Conservation (phyloP, 2,113 vertebrate species). For the Apteryx mantelli region DNA sequence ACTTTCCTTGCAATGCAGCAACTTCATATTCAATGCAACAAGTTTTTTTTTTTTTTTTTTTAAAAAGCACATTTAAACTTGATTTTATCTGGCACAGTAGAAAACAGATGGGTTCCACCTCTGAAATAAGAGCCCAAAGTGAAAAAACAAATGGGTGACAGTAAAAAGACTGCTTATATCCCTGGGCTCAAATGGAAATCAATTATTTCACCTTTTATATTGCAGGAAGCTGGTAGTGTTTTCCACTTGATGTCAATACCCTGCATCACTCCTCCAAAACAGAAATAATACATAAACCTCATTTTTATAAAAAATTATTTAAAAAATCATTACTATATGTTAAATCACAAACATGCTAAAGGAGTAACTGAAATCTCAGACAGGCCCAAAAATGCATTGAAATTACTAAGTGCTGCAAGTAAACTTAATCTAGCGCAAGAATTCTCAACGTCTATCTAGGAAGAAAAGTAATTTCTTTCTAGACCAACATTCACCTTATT, state of each 20-base stretch:
- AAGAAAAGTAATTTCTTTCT: background rate
- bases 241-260: background rate
- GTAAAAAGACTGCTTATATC: background rate
- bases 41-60: background rate
- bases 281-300: background rate
- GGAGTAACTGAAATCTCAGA: background rate
- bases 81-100: background rate
- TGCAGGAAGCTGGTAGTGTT: background rate
- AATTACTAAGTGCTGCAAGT: background rate
- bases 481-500: constrained; percentile 72
- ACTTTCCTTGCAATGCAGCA: background rate
- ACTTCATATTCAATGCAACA: background rate
- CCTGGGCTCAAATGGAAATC: background rate
- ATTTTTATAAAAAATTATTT: background rate
- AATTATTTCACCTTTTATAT: background rate
- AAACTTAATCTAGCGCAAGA: background rate
- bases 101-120: background rate
- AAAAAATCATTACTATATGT: background rate
- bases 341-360: background rate
- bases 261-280: background rate
- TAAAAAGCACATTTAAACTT: background rate
- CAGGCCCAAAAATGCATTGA: background rate
- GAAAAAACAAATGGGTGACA: background rate
- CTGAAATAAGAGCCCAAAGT: background rate
- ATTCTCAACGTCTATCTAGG: background rate